These are phyloP conservation scores for Merodon equestris DNA, from an alignment of 2,888 invertebrate species.

Conservation along the genomic window DNA sequence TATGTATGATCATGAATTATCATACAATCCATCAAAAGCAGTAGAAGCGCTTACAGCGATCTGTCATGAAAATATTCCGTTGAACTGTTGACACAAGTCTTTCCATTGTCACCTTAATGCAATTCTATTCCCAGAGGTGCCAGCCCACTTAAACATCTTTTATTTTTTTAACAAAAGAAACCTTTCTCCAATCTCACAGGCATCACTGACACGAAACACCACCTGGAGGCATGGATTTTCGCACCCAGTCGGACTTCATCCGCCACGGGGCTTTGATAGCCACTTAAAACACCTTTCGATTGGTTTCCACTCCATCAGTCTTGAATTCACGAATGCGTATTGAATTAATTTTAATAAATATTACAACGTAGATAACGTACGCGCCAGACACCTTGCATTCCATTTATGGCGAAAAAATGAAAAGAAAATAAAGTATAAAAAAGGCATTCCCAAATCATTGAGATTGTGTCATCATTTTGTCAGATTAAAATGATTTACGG, in stretches of 20 bases:
- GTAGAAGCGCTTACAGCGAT: no score
- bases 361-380: slow-evolving; percentile 1
- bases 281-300: slow-evolving; percentile 6
- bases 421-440: neutral
- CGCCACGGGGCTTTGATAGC: slow-evolving; percentile 5
- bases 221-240: no score
- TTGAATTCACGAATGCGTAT: neutral
- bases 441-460: slow-evolving; percentile 31
- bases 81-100: no score
- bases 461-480: slow-evolving; percentile 67
- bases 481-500: slow-evolving; percentile 65
- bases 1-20: no score
- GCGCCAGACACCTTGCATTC: neutral
- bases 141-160: no score
- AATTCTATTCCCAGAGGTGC: no score
- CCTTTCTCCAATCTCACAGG: no score
- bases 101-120: no score
- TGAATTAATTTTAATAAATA: slow-evolving; percentile 42
- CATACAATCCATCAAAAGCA: no score
- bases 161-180: no score
- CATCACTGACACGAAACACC: no score
- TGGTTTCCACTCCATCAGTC: slow-evolving; percentile 25
- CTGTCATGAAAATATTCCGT: no score
- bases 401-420: neutral
- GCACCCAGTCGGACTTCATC: slow-evolving; percentile 3